Evolutionary conservation across 1,140 invertebrate genomes (phyloP), one percentile per base, ranked within the genome.

Genomic region (Phocides pigmalion): DNA sequence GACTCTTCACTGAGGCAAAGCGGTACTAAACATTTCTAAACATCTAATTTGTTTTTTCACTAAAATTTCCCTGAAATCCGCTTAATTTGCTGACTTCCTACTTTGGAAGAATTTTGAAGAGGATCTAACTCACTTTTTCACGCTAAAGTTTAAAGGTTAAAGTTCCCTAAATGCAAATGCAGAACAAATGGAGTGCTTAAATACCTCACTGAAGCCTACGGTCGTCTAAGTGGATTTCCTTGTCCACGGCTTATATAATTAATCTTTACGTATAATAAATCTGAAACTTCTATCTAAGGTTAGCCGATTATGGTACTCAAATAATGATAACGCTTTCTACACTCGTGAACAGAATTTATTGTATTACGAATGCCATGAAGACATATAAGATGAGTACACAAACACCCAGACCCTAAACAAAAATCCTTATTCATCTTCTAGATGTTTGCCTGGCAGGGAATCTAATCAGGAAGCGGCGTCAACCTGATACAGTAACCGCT

Each of bases 51-150:
- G 41, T 17, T 17, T 42, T 42, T 42, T 42, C 16, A 42, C 15
- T 42, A 42, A 42, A 42, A 42, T 42, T 15, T 16, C 8, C 11
- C 41, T 19, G 3, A 14, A 42, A 19, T 9, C 41, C 15, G 41
- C 41, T 42, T 9, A 42, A 42, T 42, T 42, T 39, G 35, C 17
- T 42, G 41, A 42, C 41, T 42, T 42, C 41, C 41, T 17, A 5
- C 14, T 42, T 14, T 4, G 11, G 14, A 41, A 42, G 41, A 17
- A 3, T 15, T 41, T 6, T 9, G 4, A 42, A 19, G 41, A 16
- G 14, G 11, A 41, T 42, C 41, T 42, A 42, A 42, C 4, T 17
- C 41, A 3, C 9, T n/a, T n/a, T n/a, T n/a, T n/a, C n/a, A n/a
- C n/a, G n/a, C n/a, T n/a, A n/a, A 1, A 9, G 17, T 17, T 42